Evolutionary conservation across 1,140 invertebrate species (phyloP).

Genomic region (Odontomachus brunneus): DNA sequence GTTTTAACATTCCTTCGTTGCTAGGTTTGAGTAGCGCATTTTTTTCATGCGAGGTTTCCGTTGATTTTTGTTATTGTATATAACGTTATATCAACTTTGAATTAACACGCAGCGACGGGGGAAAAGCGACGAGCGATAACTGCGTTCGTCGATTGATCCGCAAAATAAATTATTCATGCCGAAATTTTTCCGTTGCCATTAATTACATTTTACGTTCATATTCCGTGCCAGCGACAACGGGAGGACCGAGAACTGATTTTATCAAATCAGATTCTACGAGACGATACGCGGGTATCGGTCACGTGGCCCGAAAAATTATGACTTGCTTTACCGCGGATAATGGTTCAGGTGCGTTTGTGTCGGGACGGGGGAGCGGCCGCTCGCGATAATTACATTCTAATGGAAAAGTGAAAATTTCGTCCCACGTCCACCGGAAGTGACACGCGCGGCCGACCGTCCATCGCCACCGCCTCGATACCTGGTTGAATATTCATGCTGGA

Average conservation of each 20-base stretch:
- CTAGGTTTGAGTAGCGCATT: too few relatives aligned
- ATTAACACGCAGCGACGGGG: not conserved
- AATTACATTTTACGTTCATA: slow-evolving; percentile 59
- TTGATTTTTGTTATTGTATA: not conserved
- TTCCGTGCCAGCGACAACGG: slow-evolving; percentile 17
- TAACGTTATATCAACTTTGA: not conserved
- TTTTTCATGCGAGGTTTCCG: not conserved
- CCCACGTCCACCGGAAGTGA: slow-evolving; percentile 60
- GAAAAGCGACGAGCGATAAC: not conserved
- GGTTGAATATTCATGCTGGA: slow-evolving; percentile 25
- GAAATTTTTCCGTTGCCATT: slow-evolving; percentile 50
- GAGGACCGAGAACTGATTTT: slow-evolving; percentile 61
- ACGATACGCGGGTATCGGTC: slow-evolving; percentile 69
- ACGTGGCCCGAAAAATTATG: slow-evolving; percentile 77
- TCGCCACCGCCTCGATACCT: slow-evolving; percentile 11
- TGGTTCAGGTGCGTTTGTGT: slow-evolving; percentile 55
- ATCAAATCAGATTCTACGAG: slow-evolving; percentile 62
- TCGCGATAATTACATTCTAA: slow-evolving; percentile 69
- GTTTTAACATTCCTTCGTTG: too few relatives aligned
- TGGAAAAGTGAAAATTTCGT: slow-evolving; percentile 73
- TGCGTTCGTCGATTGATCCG: slow-evolving; percentile 12
- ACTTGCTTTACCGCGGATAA: slow-evolving; percentile 72
- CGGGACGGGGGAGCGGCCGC: not conserved
- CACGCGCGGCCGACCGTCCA: slow-evolving; percentile 15
- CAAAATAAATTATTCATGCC: slow-evolving; percentile 45